Evolutionary conservation across 2,888 invertebrate genomes (phyloP), one percentile per base, ranked within the genome.

Genomic region (Quadroppia sp.): DNA sequence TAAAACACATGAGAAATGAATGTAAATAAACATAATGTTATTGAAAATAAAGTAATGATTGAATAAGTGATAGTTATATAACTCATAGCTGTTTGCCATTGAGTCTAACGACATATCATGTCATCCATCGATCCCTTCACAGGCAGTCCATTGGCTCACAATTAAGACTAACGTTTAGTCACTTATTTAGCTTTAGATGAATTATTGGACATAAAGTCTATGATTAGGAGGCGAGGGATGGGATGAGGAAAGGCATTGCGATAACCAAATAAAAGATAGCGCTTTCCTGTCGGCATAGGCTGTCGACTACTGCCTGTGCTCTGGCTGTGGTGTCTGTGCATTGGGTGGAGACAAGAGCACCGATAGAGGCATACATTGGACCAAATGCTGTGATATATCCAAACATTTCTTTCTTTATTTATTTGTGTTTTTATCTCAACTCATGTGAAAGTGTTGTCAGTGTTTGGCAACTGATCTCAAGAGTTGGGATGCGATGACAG

Each of bases 201-300:
- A 20, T 53, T 53, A 53, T 53, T 23, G 20, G 56, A 15, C 45
- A 13, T 17, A 13, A 15, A 56, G 56, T 56, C 15, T 56, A 28
- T 56, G 56, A 56, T 56, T 56, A 56, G 56, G 23, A 56, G 28
- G 2, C 15, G 28, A 45, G 11, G 17, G 11, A 45, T 11, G 6
- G 56, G 28, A 56, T 25, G 56, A 32, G 64, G 20, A 64, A 40
- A 64, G 7, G 36, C 64, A 40, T 64, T 64, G 40, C 36, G 9
- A 40, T 64, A 32, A n/a, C 48, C 30, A 23, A 69, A n/a, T 69
- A 69, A 69, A 69, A 69, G 69, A 69, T 69, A 69, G 69, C 69
- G 69, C 40, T 45, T 69, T 28, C 25, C 20, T n/a, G n/a, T n/a
- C n/a, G 23, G 11, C 28, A 23, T 15, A 64, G 20, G 36, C 64